Conservation (phyloP, 64 coral and sea anemone species). For the Porites australiensis region DNA sequence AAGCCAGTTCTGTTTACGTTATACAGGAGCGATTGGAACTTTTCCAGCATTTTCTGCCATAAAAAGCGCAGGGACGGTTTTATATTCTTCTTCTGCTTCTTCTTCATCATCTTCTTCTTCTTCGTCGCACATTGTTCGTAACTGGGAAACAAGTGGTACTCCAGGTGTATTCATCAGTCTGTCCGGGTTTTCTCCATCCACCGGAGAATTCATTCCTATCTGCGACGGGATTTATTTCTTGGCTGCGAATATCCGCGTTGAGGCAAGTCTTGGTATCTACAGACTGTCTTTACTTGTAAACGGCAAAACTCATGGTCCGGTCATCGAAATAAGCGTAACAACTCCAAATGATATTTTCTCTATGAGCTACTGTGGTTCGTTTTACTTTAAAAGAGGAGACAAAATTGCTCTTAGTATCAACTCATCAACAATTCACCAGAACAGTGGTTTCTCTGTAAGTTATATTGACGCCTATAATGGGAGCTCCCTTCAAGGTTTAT, state of each 20-base stretch:
- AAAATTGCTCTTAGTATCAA: conserved; percentile 28
- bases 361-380: conserved; percentile 30
- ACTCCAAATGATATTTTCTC: conserved; percentile 17
- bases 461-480: conserved; percentile 45
- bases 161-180: conserved; percentile 63
- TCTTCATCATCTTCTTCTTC: not conserved
- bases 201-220: conserved; percentile 59
- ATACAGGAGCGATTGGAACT: conserved; percentile 39
- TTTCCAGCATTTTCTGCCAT: conserved; percentile 66
- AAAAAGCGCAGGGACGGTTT: not conserved
- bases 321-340: not conserved
- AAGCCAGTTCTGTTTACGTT: conserved; percentile 69
- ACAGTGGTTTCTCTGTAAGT: conserved; percentile 66
- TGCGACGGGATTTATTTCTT: conserved; percentile 77
- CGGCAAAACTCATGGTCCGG: conserved; percentile 19
- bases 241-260: conserved; percentile 64
- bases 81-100: not conserved
- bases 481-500: conserved; percentile 49
- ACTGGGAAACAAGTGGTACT: conserved; percentile 70
- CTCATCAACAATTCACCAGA: not conserved
- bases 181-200: conserved; percentile 56
- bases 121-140: conserved; percentile 25
- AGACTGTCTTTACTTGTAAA: conserved; percentile 55
- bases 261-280: conserved; percentile 31
- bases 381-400: conserved; percentile 53